Percentiles rank a stretch among this genome's conserved stretches.
phyloP scores from a whole-genome alignment of 2,113 vertebrate genomes.

The Rhea americana region DNA sequence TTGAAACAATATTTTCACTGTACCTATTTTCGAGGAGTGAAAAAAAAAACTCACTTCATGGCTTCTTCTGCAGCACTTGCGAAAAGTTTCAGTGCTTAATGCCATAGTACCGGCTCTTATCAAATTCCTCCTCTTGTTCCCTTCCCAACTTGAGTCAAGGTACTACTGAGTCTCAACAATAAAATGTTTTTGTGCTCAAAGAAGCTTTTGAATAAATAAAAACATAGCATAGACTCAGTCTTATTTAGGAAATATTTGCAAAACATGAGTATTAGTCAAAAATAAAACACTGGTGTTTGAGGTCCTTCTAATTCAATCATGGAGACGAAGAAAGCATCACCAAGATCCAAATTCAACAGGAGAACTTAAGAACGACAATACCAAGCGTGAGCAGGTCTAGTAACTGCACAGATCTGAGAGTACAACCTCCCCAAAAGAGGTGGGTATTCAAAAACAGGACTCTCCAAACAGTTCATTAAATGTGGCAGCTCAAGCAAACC shows the following conservation, averaged over 20 bases:
- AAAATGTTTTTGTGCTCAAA: background rate
- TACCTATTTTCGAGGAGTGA: background rate
- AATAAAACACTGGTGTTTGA: background rate
- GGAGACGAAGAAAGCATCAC: fast-evolving
- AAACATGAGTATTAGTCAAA: background rate
- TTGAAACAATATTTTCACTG: background rate
- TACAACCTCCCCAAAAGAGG: background rate
- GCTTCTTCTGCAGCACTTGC: background rate
- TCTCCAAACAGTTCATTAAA: background rate
- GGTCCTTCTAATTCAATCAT: background rate
- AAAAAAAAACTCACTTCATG: background rate
- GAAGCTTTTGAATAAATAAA: background rate
- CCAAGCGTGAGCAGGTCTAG: background rate
- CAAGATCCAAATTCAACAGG: background rate
- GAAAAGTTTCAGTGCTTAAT: background rate
- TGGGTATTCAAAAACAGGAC: background rate
- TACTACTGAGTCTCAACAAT: background rate
- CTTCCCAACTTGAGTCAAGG: background rate
- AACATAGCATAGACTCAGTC: background rate
- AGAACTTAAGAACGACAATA: background rate
- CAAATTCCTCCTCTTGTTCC: background rate
- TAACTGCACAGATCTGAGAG: background rate
- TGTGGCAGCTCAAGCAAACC: background rate
- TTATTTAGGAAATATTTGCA: background rate
- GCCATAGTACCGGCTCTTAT: background rate